Evolutionary conservation across 2,888 invertebrate genomes (phyloP).

Genomic region (Parnassius smintheus): DNA sequence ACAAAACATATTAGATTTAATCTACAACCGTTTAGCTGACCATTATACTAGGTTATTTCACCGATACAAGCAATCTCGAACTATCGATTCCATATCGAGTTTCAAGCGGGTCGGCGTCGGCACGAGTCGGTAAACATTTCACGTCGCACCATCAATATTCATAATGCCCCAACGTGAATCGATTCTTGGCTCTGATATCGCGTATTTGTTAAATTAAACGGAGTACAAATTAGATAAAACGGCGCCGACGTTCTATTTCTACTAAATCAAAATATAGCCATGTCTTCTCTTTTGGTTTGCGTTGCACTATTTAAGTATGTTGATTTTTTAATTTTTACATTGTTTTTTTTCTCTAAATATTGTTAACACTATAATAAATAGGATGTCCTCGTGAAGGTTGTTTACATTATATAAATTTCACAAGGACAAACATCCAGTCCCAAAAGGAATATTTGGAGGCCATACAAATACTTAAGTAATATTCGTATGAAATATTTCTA

Average conservation of each 20-base stretch:
- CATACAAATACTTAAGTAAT: too few species aligned
- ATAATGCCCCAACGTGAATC: slow-evolving; percentile 29
- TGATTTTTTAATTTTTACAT: too few species aligned
- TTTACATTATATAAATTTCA: too few species aligned
- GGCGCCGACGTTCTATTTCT: slow-evolving; percentile 1
- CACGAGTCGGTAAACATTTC: slow-evolving; percentile 20
- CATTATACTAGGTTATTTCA: background rate
- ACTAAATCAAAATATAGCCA: background rate
- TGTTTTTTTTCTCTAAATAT: too few species aligned
- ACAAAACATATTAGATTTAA: background rate
- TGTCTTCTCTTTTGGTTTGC: background rate
- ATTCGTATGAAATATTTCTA: too few species aligned
- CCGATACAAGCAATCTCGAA: slow-evolving; percentile 6
- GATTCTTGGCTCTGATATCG: slow-evolving; percentile 31
- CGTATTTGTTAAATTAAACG: slow-evolving; percentile 26
- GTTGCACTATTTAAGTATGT: too few species aligned
- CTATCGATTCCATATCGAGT: slow-evolving; percentile 19
- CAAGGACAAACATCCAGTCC: too few species aligned
- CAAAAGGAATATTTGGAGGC: too few species aligned
- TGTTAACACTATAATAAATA: too few species aligned
- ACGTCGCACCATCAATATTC: slow-evolving; percentile 32
- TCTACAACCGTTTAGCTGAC: background rate
- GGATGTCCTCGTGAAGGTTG: too few species aligned
- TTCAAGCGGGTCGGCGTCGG: slow-evolving; percentile 6
- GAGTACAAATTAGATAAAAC: slow-evolving; percentile 22